A percentile compares a stretch with the other conserved stretches of the same genome.
Evolutionary conservation across 2,113 vertebrate genomes (phyloP).

Genomic region (Psilopsiagon aymara): DNA sequence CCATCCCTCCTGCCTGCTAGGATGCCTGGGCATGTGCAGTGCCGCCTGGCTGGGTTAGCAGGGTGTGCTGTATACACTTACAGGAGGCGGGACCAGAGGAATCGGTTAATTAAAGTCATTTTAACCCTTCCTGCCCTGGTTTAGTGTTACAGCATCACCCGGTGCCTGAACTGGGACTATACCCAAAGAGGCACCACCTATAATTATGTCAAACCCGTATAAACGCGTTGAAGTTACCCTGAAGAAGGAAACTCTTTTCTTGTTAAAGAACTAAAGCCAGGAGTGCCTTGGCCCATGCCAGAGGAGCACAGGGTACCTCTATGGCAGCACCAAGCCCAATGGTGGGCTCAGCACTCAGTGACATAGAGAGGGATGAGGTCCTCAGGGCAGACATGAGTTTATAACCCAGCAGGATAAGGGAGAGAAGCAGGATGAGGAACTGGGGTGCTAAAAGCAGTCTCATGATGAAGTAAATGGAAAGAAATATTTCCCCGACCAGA

Average conservation of each 20-base stretch:
- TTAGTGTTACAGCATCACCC: neutral
- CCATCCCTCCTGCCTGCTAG: neutral
- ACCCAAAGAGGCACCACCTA: neutral
- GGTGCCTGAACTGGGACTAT: neutral
- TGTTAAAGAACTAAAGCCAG: neutral
- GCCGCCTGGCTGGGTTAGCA: neutral
- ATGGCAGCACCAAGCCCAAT: neutral
- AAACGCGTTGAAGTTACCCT: neutral
- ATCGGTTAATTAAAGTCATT: neutral
- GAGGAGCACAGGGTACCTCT: neutral
- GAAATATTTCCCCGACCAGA: neutral
- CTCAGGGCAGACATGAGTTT: neutral
- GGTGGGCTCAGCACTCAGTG: neutral
- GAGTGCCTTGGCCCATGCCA: neutral
- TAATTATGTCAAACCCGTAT: neutral
- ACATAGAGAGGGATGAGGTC: neutral
- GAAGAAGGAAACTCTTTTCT: neutral
- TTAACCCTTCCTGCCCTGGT: neutral
- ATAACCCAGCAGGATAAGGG: neutral
- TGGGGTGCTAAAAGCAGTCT: accelerated
- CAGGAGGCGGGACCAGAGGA: neutral
- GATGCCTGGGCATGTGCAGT: accelerated
- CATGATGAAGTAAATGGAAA: neutral
- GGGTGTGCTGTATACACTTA: neutral
- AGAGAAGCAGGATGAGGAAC: neutral